Percentiles rank a stretch among this genome's conserved stretches.
Conservation (phyloP, 2,797 vertebrate species). For the Dendrocincla tyrannina region DNA sequence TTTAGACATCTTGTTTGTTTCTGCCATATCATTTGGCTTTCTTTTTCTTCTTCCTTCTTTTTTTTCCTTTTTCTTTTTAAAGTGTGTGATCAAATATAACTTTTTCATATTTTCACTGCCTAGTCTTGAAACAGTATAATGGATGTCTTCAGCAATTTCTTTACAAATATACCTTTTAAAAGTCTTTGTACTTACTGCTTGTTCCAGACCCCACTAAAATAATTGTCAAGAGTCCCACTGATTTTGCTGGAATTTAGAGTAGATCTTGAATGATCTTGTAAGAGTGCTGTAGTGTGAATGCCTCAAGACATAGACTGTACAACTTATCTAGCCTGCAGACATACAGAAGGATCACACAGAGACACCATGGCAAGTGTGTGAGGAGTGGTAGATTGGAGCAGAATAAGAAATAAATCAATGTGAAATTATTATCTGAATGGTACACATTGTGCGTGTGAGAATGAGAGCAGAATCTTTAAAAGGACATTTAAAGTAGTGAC, state of each 20-base stretch:
- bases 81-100: neutral
- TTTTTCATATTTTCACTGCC: neutral
- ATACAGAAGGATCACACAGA: neutral
- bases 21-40: neutral
- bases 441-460: neutral
- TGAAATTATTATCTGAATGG: neutral
- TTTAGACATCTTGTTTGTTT: neutral
- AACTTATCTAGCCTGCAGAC: neutral
- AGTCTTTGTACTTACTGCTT: neutral
- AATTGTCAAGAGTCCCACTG: neutral
- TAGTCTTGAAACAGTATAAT: neutral
- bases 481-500: neutral
- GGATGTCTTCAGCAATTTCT: neutral
- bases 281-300: neutral
- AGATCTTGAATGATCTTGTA: neutral
- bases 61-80: neutral
- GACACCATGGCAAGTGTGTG: neutral
- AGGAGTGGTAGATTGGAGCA: neutral
- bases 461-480: neutral
- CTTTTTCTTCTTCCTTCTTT: neutral
- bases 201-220: neutral
- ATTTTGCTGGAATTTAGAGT: neutral
- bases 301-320: neutral
- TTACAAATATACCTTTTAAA: neutral
- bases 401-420: neutral